A percentile compares a stretch with the other conserved stretches of the same genome.
phyloP scores from a whole-genome alignment of 2,797 vertebrate genomes.

The Ispidina picta region DNA sequence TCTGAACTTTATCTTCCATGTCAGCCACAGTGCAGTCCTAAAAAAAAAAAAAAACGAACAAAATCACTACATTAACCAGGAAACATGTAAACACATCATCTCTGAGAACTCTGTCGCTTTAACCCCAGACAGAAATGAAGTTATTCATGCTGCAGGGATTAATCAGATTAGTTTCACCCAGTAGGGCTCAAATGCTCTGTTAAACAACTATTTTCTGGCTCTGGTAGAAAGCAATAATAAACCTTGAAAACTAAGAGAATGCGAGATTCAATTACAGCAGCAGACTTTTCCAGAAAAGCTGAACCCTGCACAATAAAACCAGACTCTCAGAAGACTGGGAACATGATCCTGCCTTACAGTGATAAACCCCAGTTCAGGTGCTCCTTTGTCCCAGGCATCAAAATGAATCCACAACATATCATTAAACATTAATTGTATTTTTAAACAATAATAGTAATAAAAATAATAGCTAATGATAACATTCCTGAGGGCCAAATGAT shows the following conservation, averaged over 20 bases:
- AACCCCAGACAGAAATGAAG: not conserved
- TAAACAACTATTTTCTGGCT: constrained; percentile 38
- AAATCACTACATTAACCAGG: not conserved
- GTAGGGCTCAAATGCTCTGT: constrained; percentile 16
- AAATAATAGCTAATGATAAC: not conserved
- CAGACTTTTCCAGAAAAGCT: not conserved
- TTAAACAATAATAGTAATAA: not conserved
- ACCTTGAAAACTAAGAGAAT: constrained; percentile 15
- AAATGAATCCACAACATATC: constrained; percentile 35
- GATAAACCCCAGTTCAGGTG: not conserved
- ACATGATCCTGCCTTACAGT: constrained; percentile 21
- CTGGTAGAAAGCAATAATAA: constrained; percentile 21
- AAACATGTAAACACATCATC: not conserved
- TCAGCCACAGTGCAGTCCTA: constrained; percentile 91
- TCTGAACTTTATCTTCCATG: constrained; percentile 95
- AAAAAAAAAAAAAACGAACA: constrained; percentile 38
- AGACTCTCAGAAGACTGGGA: not conserved
- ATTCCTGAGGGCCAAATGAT: not conserved
- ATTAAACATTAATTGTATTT: constrained; percentile 29
- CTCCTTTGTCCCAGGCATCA: constrained; percentile 10
- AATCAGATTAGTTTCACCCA: constrained; percentile 43
- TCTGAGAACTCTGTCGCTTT: not conserved
- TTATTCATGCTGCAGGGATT: constrained; percentile 27
- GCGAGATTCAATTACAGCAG: constrained; percentile 6
- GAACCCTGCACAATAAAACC: not conserved